These are phyloP conservation scores for Euura lappo DNA, from an alignment of 1,140 invertebrate species.

Conservation along the genomic window DNA sequence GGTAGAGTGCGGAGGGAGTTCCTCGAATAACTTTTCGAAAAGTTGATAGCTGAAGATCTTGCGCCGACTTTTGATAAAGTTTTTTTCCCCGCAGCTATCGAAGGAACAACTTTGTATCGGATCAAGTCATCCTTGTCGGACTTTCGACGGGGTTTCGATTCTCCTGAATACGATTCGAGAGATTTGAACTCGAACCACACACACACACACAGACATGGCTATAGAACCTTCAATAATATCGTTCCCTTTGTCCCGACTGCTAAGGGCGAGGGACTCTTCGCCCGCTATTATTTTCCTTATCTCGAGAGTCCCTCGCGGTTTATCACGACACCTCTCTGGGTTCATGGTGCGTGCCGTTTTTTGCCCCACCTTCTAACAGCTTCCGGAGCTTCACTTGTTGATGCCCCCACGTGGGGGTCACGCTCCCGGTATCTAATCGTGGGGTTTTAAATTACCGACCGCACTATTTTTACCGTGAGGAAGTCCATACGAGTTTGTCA, in stretches of 20 bases:
- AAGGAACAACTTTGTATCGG: not conserved
- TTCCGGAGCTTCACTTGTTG: not conserved
- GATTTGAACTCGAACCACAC: too few relatives aligned
- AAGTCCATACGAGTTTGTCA: too few relatives aligned
- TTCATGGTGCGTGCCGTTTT: too few relatives aligned
- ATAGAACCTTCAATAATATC: too few relatives aligned
- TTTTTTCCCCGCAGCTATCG: not conserved
- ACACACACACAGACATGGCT: too few relatives aligned
- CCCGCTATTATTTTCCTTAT: constrained; percentile 1
- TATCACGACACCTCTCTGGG: not conserved
- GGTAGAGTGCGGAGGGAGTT: not conserved
- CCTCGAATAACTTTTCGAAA: not conserved
- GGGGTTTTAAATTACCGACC: too few relatives aligned
- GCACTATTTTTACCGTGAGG: too few relatives aligned
- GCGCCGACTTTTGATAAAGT: not conserved
- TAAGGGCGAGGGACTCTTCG: not conserved
- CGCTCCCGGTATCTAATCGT: too few relatives aligned
- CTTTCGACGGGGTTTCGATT: too few relatives aligned
- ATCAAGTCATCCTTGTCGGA: not conserved
- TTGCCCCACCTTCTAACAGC: too few relatives aligned
- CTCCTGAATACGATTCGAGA: too few relatives aligned
- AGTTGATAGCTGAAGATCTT: not conserved
- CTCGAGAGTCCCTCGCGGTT: not conserved
- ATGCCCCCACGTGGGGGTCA: not conserved
- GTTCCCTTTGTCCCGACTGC: too few relatives aligned